A percentile compares a stretch with the other conserved stretches of the same genome.
phyloP scores from a whole-genome alignment of 2,888 invertebrate species.

The Noctua comes region DNA sequence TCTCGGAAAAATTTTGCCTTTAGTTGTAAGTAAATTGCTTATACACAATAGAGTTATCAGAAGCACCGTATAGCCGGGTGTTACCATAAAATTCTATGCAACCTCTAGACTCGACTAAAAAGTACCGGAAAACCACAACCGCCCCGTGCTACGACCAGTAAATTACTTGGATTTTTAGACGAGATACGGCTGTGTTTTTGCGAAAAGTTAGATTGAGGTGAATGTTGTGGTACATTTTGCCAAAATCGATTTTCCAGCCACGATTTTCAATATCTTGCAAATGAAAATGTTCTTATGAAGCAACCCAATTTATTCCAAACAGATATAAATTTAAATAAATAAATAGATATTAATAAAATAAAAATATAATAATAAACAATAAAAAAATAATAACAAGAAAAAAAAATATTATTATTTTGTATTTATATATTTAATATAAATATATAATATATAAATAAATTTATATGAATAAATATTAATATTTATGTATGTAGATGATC shows the following conservation, averaged over 20 bases:
- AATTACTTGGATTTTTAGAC: slow-evolving; percentile 36
- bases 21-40: slow-evolving; percentile 23
- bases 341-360: too few species aligned
- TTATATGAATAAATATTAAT: too few species aligned
- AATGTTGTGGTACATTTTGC: background rate
- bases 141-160: slow-evolving; percentile 12
- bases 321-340: too few species aligned
- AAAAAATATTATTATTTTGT: too few species aligned
- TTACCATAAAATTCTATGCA: slow-evolving; percentile 42
- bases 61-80: background rate
- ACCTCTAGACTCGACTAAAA: slow-evolving; percentile 30
- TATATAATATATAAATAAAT: too few species aligned
- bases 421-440: too few species aligned
- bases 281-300: too few species aligned
- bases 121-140: slow-evolving; percentile 13
- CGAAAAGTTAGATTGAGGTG: background rate
- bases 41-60: slow-evolving; percentile 23
- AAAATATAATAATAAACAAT: too few species aligned
- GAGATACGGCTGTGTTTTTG: slow-evolving; percentile 24
- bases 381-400: too few species aligned
- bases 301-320: too few species aligned
- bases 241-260: background rate
- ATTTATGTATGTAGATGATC: background rate
- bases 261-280: background rate
- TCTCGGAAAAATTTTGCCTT: background rate